phyloP scores from a whole-genome alignment of 1,140 invertebrate genomes.

The Drosophila tani region DNA sequence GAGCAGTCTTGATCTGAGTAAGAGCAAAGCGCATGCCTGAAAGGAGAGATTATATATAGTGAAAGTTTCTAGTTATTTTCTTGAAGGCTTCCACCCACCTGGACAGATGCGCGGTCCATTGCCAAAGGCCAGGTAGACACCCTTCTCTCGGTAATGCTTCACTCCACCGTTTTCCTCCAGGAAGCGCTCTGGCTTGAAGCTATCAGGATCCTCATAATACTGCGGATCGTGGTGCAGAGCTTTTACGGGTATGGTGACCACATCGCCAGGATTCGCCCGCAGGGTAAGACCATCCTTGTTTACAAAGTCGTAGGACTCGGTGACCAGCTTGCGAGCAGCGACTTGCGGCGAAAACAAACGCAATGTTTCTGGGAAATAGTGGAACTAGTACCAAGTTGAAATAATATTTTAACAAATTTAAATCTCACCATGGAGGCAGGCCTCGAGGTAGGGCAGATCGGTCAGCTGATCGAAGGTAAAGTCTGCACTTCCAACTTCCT shows the following conservation, averaged over 20 bases:
- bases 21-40: slow-evolving; percentile 70
- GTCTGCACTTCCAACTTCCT: slow-evolving; percentile 63
- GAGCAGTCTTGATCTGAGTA: slow-evolving; percentile 62
- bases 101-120: slow-evolving; percentile 88
- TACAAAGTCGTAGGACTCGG: slow-evolving; percentile 48
- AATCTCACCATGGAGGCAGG: slow-evolving; percentile 52
- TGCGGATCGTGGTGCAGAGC: slow-evolving; percentile 87
- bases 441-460: slow-evolving; percentile 58
- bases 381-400: no score
- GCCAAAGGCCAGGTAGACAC: slow-evolving; percentile 86
- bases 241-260: slow-evolving; percentile 86
- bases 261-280: slow-evolving; percentile 84
- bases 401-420: no score
- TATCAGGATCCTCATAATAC: slow-evolving; percentile 88
- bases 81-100: no score
- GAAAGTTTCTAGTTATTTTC: no score
- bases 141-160: slow-evolving; percentile 78
- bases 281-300: slow-evolving; percentile 54
- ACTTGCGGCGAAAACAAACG: slow-evolving; percentile 54
- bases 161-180: slow-evolving; percentile 71
- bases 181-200: slow-evolving; percentile 89
- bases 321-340: slow-evolving; percentile 42
- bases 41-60: no score
- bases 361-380: slow-evolving; percentile 42
- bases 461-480: slow-evolving; percentile 54